Conservation (phyloP, 2,888 invertebrate species). For the Acronicta leporina region DNA sequence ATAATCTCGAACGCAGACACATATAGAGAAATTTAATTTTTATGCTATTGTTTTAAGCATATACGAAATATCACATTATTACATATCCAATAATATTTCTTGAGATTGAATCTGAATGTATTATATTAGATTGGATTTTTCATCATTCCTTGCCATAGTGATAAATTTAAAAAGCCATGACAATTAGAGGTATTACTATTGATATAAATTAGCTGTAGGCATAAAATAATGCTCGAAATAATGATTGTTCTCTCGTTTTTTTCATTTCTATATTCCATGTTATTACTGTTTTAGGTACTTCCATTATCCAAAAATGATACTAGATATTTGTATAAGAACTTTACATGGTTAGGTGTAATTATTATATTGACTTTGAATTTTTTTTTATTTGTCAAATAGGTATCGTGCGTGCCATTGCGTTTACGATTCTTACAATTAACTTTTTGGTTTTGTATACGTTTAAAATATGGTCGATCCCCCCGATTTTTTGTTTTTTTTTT, state of each 20-base stretch:
- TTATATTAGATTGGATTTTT: slow-evolving; percentile 8
- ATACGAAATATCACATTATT: slow-evolving; percentile 6
- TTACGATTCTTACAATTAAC: slow-evolving; percentile 3
- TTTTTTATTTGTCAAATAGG: slow-evolving; percentile 2
- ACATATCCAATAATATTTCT: slow-evolving; percentile 23
- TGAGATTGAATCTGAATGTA: slow-evolving; percentile 11
- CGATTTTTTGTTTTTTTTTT: too few species aligned
- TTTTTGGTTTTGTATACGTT: neutral
- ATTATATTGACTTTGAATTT: neutral
- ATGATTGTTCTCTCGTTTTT: neutral
- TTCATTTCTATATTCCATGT: neutral
- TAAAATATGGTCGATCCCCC: too few species aligned
- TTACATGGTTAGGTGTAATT: slow-evolving; percentile 43
- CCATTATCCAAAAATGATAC: slow-evolving; percentile 17
- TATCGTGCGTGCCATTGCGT: neutral
- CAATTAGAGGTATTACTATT: slow-evolving; percentile 13
- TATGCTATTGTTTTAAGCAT: neutral
- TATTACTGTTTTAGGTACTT: slow-evolving; percentile 19
- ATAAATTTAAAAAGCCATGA: slow-evolving; percentile 49
- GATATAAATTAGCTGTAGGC: slow-evolving; percentile 39
- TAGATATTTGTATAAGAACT: slow-evolving; percentile 41
- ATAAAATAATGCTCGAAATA: slow-evolving; percentile 14
- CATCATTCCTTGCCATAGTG: slow-evolving; percentile 62
- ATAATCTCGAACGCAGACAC: neutral
- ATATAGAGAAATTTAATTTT: neutral